Conservation (phyloP, 2,888 invertebrate species). For the Philhelius pedissequus region DNA sequence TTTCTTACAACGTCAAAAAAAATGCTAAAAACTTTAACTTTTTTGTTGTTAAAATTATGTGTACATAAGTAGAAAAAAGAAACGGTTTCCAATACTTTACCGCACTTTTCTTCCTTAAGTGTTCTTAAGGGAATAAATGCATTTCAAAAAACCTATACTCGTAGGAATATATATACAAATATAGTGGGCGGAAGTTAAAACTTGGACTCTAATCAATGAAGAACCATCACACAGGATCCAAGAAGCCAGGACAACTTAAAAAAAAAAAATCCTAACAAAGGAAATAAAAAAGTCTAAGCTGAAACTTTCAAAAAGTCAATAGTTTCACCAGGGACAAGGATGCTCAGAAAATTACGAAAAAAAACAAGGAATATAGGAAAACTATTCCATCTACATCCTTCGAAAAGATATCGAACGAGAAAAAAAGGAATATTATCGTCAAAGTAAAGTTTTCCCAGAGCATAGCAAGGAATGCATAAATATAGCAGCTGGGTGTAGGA, state of each 20-base stretch:
- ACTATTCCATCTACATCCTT: slow-evolving; percentile 58
- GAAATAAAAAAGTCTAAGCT: slow-evolving; percentile 23
- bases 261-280: slow-evolving; percentile 16
- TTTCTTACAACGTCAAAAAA: neutral
- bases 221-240: slow-evolving; percentile 30
- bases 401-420: slow-evolving; percentile 49
- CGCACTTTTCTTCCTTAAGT: slow-evolving; percentile 38
- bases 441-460: slow-evolving; percentile 62
- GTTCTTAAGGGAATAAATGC: slow-evolving; percentile 40
- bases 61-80: neutral
- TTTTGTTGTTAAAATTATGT: slow-evolving; percentile 39
- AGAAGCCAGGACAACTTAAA: slow-evolving; percentile 33
- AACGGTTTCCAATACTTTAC: slow-evolving; percentile 53
- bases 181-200: slow-evolving; percentile 28
- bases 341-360: neutral
- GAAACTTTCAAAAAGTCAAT: slow-evolving; percentile 66
- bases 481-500: slow-evolving; percentile 41
- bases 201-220: slow-evolving; percentile 66
- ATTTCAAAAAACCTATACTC: too few relatives aligned
- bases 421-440: slow-evolving; percentile 61
- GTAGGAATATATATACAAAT: neutral
- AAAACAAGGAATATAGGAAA: slow-evolving; percentile 56
- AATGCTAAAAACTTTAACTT: slow-evolving; percentile 47
- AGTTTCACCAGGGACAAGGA: slow-evolving; percentile 49
- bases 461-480: slow-evolving; percentile 61